Evolutionary conservation across 2,797 vertebrate genomes (phyloP).

Genomic region (Tamandua tetradactyla): DNA sequence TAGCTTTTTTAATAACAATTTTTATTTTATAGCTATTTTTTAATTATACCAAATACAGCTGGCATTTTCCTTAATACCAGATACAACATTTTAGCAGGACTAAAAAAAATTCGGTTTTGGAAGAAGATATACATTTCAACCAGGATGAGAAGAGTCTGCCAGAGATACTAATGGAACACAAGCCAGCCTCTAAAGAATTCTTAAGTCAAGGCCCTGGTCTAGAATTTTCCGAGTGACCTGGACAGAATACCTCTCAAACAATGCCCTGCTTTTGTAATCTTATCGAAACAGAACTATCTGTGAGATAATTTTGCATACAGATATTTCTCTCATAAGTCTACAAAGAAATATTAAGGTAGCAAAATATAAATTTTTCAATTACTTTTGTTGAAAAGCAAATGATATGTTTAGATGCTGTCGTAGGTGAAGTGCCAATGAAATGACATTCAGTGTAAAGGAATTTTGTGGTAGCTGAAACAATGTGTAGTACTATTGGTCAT

Average conservation of each 20-base stretch:
- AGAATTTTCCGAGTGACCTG: neutral
- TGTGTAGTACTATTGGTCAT: neutral
- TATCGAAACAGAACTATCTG: neutral
- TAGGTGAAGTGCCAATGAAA: conserved; percentile 25
- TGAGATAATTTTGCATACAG: conserved; percentile 29
- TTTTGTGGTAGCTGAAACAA: neutral
- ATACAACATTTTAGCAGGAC: neutral
- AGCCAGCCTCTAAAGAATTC: conserved; percentile 37
- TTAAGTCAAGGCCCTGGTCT: conserved; percentile 37
- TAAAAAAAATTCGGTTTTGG: neutral
- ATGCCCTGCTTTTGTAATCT: conserved; percentile 45
- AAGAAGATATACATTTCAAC: neutral
- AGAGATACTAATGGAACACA: neutral
- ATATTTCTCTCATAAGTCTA: conserved; percentile 64
- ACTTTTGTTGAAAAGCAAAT: neutral
- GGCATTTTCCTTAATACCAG: neutral
- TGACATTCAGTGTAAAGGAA: conserved; percentile 20
- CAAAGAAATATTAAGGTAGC: neutral
- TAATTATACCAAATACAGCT: conserved; percentile 56
- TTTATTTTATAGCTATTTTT: neutral
- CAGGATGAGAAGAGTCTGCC: neutral
- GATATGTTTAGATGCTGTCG: neutral
- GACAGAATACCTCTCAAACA: conserved; percentile 7
- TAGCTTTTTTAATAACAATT: neutral
- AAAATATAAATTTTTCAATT: neutral